These are phyloP conservation scores for Chalcosyrphus nemorum DNA, from an alignment of 2,888 invertebrate species.

Conservation along the genomic window DNA sequence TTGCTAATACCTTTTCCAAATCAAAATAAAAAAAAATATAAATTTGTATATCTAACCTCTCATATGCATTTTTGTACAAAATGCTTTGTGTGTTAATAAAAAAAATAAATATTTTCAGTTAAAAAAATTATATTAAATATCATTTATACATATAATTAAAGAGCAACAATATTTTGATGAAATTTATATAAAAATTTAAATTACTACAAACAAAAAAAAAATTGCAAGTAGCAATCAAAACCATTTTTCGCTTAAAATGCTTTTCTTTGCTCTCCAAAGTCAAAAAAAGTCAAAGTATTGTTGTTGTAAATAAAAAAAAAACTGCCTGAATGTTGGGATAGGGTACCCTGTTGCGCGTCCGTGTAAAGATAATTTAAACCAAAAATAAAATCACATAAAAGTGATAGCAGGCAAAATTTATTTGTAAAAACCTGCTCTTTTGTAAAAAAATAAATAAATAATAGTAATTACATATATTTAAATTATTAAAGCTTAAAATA, in stretches of 20 bases:
- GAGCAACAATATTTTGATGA: slow-evolving; percentile 80
- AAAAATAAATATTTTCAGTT: slow-evolving; percentile 65
- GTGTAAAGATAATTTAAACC: slow-evolving; percentile 70
- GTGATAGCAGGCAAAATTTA: slow-evolving; percentile 72
- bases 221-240: slow-evolving; percentile 77
- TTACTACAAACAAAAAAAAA: background rate
- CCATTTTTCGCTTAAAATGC: slow-evolving; percentile 81
- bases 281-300: slow-evolving; percentile 60
- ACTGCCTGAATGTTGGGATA: slow-evolving; percentile 99
- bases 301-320: slow-evolving; percentile 76
- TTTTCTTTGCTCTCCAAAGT: slow-evolving; percentile 80
- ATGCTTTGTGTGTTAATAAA: background rate
- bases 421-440: slow-evolving; percentile 63
- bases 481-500: slow-evolving; percentile 60
- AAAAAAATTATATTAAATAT: slow-evolving; percentile 47
- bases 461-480: slow-evolving; percentile 10
- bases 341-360: slow-evolving; percentile 91
- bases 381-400: slow-evolving; percentile 74
- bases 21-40: background rate
- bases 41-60: background rate
- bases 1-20: background rate
- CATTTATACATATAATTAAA: slow-evolving; percentile 49
- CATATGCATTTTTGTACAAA: background rate
- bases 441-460: slow-evolving; percentile 50
- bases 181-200: background rate